Percentiles rank a stretch among this genome's conserved stretches.
Evolutionary conservation across 2,888 invertebrate genomes (phyloP).

Genomic region (Pristionchus maxplancki): DNA sequence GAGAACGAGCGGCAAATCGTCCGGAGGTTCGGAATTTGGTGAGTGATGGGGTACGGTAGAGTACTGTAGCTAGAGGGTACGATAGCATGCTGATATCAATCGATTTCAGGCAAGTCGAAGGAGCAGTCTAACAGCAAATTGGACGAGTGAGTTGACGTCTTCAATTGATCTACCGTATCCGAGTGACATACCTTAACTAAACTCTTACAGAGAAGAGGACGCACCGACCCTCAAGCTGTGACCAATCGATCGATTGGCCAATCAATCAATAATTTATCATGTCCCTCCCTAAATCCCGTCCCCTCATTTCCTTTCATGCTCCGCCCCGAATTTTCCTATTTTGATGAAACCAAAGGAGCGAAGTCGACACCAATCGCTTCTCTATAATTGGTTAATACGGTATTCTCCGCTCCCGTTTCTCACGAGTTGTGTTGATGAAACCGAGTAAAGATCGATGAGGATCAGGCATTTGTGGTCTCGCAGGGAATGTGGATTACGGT

Average conservation of each 20-base stretch:
- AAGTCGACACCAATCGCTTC: neutral
- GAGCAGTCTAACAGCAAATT: neutral
- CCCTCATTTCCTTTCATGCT: neutral
- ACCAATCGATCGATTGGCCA: neutral
- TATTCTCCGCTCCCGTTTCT: neutral
- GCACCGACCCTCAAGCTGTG: neutral
- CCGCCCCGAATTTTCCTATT: neutral
- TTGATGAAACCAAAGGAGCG: neutral
- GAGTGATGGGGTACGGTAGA: neutral
- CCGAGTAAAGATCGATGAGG: constrained; percentile 16
- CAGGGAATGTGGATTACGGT: neutral
- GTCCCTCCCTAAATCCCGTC: neutral
- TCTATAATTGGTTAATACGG: constrained; percentile 9
- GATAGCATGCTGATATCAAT: neutral
- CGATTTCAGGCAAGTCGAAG: neutral
- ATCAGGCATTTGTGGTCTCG: neutral
- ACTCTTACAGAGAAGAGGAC: too few relatives aligned
- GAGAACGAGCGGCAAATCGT: neutral
- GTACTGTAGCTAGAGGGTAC: neutral
- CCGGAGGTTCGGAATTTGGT: neutral
- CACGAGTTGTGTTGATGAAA: neutral
- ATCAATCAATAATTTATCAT: neutral
- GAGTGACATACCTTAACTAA: too few relatives aligned
- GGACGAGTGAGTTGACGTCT: neutral
- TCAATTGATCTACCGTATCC: too few relatives aligned